Conservation (phyloP, 2,888 invertebrate genomes). For the Urechis unicinctus region DNA sequence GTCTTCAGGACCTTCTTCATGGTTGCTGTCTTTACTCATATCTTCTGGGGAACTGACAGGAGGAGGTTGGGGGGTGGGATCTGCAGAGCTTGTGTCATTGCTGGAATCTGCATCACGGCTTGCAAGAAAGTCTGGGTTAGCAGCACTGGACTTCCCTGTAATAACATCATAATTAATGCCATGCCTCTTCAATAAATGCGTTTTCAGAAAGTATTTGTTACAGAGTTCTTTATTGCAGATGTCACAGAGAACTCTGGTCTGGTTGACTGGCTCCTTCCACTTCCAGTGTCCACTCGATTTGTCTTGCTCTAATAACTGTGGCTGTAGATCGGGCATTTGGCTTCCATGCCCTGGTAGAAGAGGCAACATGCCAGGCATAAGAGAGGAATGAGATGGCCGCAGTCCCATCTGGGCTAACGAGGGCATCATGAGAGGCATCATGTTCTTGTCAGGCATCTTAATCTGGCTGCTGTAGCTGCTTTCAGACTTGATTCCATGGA, state of each 20-base stretch:
- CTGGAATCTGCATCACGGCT: neutral
- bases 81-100: neutral
- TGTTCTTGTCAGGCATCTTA: neutral
- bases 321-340: neutral
- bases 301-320: no score
- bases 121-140: neutral
- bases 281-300: constrained; percentile 7
- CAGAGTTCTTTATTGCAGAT: constrained; percentile 50
- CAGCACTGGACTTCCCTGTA: constrained; percentile 19
- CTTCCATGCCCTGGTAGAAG: neutral
- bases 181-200: constrained; percentile 49
- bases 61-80: neutral
- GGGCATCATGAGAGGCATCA: neutral
- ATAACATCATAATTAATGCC: constrained; percentile 40
- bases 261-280: constrained; percentile 44
- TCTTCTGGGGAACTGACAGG: neutral
- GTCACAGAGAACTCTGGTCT: constrained; percentile 42
- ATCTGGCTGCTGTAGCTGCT: neutral
- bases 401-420: neutral
- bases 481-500: constrained; percentile 71
- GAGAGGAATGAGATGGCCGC: neutral
- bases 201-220: constrained; percentile 50
- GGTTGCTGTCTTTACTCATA: neutral
- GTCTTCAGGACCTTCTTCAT: no score
- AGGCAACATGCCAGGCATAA: neutral